phyloP scores from a whole-genome alignment of 2,113 vertebrate genomes.

The Pycnonotus jocosus region DNA sequence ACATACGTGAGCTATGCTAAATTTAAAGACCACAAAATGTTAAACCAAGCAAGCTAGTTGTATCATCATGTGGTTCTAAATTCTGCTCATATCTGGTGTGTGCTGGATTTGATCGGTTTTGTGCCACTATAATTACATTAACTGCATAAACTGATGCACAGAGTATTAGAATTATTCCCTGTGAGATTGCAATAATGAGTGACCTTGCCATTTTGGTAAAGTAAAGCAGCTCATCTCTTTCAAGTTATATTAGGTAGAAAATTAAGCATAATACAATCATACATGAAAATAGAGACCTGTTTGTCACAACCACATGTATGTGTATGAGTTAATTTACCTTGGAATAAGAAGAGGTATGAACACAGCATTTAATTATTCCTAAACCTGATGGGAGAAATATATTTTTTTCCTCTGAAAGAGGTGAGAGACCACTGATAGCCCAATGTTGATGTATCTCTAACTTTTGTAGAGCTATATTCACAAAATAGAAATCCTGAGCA shows the following conservation, averaged over 20 bases:
- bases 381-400: background rate
- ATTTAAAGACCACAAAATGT: background rate
- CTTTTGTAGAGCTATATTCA: background rate
- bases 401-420: background rate
- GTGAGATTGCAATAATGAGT: background rate
- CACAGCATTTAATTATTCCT: background rate
- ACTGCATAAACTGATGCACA: background rate
- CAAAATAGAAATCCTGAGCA: background rate
- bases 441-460: accelerated
- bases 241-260: background rate
- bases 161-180: background rate
- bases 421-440: background rate
- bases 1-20: background rate
- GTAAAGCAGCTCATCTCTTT: background rate
- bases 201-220: background rate
- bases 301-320: background rate
- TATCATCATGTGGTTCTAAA: background rate
- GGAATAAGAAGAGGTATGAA: background rate
- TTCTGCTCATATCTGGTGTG: background rate
- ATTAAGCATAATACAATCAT: background rate
- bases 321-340: background rate
- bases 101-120: background rate
- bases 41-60: accelerated
- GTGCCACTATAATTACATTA: background rate
- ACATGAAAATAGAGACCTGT: background rate